Evolutionary conservation across 53 echinoderm and acorn worm species (phyloP), one percentile per base, ranked within the genome.

Genomic region (Astropecten irregularis): DNA sequence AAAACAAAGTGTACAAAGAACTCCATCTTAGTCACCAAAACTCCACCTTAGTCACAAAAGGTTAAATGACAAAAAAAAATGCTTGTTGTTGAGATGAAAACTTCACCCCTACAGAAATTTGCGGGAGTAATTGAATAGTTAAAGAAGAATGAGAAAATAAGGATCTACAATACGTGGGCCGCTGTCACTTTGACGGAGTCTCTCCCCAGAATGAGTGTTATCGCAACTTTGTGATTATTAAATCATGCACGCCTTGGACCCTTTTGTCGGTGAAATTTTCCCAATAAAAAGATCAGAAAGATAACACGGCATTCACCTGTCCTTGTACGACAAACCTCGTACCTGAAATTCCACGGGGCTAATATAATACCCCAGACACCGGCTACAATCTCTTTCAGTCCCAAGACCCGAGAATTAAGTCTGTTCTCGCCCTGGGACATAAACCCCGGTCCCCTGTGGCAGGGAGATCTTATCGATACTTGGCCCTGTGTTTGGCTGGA

Each of bases 191-290:
- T 62, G 79, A n/a, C 60, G 62, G 56, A 55, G 32, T 57, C 74
- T 37, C 57, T 14, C 74, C 29, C 38, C 74, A 36, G 36, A 18
- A 26, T n/a, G 44, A 29, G 47, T 62, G 79, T 79, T 79, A 79
- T 79, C 79, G 63, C 79, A 79, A 79, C 61, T 61, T 79, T 36
- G 79, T 19, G 61, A 40, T 79, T 60, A 79, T 79, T 79, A 79
- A 79, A 79, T 79, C 79, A 79, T 79, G 79, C 79, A 79, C 79
- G 62, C 60, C 40, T 79, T 21, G 57, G 51, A 74, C 61, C 62
- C 79, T 79, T 79, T 79, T 79, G 79, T 79, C 79, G 79, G 79
- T 79, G 42, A 42, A 62, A 63, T 15, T 47, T 77, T 33, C 46
- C 48, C 76, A 79, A 62, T 61, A 62, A 47, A 79, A 79, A 79